A percentile compares a stretch with the other conserved stretches of the same genome.
Conservation (phyloP, 2,113 vertebrate species). For the Bubo blakistoni region DNA sequence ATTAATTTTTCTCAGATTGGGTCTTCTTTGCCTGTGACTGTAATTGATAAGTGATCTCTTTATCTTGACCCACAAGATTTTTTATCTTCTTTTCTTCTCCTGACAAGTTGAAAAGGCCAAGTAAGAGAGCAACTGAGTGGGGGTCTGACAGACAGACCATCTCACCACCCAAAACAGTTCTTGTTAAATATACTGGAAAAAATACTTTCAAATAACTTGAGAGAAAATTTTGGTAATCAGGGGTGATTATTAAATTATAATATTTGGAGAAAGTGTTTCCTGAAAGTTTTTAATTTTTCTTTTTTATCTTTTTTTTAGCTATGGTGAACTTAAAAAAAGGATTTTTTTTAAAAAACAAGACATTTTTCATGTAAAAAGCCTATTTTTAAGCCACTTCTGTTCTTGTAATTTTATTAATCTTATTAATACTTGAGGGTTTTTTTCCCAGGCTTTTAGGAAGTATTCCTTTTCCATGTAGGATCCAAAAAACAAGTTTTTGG, state of each 20-base stretch:
- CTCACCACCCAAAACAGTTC: neutral
- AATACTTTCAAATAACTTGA: neutral
- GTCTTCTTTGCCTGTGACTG: neutral
- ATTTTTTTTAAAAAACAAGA: accelerated
- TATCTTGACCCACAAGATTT: neutral
- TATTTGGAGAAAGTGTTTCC: neutral
- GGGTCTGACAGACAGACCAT: neutral
- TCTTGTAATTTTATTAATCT: neutral
- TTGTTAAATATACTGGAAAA: neutral
- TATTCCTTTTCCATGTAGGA: neutral
- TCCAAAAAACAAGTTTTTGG: neutral
- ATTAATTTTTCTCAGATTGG: neutral
- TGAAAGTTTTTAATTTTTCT: neutral
- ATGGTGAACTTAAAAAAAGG: accelerated
- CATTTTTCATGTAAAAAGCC: neutral
- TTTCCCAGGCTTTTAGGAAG: neutral
- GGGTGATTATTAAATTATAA: neutral
- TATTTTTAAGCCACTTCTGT: neutral
- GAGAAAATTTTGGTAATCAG: neutral
- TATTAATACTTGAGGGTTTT: neutral
- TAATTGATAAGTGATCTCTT: neutral
- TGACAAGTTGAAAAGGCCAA: neutral
- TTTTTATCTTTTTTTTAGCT: neutral
- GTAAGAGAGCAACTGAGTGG: neutral
- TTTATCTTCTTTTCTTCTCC: neutral